phyloP scores from a whole-genome alignment of 2,113 vertebrate species.

The Pedionomus torquatus region DNA sequence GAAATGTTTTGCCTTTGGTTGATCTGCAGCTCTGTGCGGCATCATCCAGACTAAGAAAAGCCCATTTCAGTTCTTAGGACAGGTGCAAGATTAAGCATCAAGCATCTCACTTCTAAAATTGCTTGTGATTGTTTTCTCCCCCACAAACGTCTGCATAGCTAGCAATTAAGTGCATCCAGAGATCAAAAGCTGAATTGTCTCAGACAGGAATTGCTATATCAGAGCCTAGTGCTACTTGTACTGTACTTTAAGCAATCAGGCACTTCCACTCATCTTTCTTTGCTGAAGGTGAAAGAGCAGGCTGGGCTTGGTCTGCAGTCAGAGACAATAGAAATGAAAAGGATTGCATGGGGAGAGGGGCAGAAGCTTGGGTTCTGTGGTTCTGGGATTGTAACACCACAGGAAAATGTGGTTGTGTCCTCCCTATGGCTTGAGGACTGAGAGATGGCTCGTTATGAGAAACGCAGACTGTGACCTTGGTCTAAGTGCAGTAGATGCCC shows the following conservation, averaged over 20 bases:
- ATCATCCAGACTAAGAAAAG: not conserved
- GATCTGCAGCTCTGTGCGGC: not conserved
- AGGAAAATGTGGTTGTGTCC: not conserved
- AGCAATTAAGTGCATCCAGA: conserved; percentile 45
- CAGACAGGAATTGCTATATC: not conserved
- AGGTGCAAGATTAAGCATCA: conserved; percentile 63
- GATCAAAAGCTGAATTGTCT: conserved; percentile 8
- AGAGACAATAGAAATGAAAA: not conserved
- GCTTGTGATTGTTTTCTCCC: conserved; percentile 26
- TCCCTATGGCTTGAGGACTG: not conserved
- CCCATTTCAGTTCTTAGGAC: conserved; percentile 39
- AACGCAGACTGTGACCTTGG: not conserved
- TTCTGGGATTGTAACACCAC: not conserved
- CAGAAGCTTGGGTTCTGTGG: not conserved
- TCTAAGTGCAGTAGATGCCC: fast-evolving
- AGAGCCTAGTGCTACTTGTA: not conserved
- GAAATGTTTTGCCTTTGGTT: not conserved
- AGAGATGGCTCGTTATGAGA: not conserved
- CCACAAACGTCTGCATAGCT: not conserved
- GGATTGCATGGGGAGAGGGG: not conserved
- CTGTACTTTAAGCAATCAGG: not conserved
- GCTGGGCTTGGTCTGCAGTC: not conserved
- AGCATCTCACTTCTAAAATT: conserved; percentile 27
- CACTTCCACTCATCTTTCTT: not conserved
- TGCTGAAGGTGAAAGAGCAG: not conserved